Evolutionary conservation across 2,797 vertebrate genomes (phyloP), one percentile per base, ranked within the genome.

Genomic region (Craterocephalus amniculus): DNA sequence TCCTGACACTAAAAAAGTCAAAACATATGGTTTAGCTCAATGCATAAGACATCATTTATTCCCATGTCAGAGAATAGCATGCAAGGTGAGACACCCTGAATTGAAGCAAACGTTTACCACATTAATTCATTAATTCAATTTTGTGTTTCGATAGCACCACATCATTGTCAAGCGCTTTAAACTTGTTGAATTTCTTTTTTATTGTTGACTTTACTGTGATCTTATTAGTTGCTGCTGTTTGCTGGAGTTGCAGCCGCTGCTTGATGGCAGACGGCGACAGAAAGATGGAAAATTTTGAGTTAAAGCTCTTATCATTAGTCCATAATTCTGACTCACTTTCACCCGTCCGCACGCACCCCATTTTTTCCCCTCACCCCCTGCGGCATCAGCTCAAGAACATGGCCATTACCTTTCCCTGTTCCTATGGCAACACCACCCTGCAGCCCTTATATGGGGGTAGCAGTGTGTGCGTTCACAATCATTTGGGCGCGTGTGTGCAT

Each of bases 371-470:
- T 76, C 86, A 87, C 85, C 84, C 83, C 90, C 91, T 87, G 89
- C 79, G 58, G 91, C 92, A 89, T 85, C 81, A 88, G 83, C 91
- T 91, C 82, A 78, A 88, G 89, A 93, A 92, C 90, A 91, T 84
- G 85, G 87, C 88, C 89, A 91, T 94, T 93, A 93, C 92, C 88
- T 93, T 87, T 86, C 84, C 84, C 66, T 63, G 94, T 95, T 94
- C 83, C 94, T 90, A 92, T 95, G 93, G 94, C 92, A 94, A 95
- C 94, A 83, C 85, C 86, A 87, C 88, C 91, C 90, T 84, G 88
- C 90, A 92, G 87, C 76, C 84, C 78, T 74, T 70, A 60, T 80
- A 85, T 89, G 84, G 70, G 67, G 76, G 81, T 72, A 72, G 79
- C 71, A 65, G 56, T 65, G 78, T 79, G 73, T 76, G 69, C 60